phyloP scores from a whole-genome alignment of 2,888 invertebrate species.

The Emesis furor region DNA sequence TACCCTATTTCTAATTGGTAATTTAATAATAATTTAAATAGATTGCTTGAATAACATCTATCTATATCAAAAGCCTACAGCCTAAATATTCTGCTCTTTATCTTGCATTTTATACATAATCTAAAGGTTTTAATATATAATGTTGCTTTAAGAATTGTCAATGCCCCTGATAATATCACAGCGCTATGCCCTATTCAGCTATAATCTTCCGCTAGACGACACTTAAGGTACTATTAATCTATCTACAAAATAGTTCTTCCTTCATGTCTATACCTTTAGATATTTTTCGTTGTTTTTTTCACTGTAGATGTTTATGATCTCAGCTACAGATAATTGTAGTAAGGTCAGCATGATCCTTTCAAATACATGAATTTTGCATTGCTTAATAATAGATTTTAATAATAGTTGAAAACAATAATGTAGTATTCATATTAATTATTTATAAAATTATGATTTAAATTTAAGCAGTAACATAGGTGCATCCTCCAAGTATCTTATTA shows the following conservation, averaged over 20 bases:
- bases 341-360: not conserved
- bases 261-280: conserved; percentile 51
- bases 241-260: conserved; percentile 81
- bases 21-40: conserved; percentile 86
- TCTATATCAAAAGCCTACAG: conserved; percentile 82
- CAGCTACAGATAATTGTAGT: not conserved
- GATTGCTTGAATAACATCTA: conserved; percentile 85
- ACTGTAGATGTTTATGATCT: not conserved
- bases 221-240: conserved; percentile 74
- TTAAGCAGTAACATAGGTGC: too few species aligned
- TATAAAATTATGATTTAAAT: too few species aligned
- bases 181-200: conserved; percentile 80
- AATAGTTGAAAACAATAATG: too few species aligned
- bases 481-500: too few species aligned
- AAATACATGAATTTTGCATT: not conserved
- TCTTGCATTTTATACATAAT: conserved; percentile 82
- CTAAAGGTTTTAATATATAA: conserved; percentile 76
- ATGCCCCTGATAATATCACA: conserved; percentile 80
- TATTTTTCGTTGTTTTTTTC: not conserved
- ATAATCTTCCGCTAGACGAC: conserved; percentile 69
- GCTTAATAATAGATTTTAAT: too few species aligned
- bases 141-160: conserved; percentile 78
- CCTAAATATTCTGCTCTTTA: conserved; percentile 83
- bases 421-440: too few species aligned
- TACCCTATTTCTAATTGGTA: conserved; percentile 83